phyloP scores from a whole-genome alignment of 2,888 invertebrate species.

The Trisateles emortualis region DNA sequence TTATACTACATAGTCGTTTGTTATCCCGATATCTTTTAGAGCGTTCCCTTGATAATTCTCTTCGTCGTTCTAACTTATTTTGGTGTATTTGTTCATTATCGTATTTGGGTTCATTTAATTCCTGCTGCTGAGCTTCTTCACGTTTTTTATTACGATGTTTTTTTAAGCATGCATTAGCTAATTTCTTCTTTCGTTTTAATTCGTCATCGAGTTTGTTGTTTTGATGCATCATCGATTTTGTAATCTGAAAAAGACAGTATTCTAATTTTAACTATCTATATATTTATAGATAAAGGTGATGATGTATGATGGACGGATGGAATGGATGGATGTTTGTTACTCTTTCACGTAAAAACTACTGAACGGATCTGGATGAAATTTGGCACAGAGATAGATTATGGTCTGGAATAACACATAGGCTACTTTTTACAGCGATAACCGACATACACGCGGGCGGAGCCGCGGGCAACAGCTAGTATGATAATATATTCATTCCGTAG shows the following conservation, averaged over 20 bases:
- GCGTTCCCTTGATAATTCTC: constrained; percentile 7
- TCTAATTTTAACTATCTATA: constrained; percentile 2
- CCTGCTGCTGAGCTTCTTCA: constrained; percentile 8
- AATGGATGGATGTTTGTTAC: too few relatives aligned
- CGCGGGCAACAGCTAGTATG: too few relatives aligned
- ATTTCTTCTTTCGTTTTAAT: constrained; percentile 7
- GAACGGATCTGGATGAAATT: too few relatives aligned
- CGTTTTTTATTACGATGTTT: constrained; percentile 6
- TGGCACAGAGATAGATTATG: too few relatives aligned
- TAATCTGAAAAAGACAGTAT: constrained; percentile 1
- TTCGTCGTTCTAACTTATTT: constrained; percentile 8
- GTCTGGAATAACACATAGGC: too few relatives aligned
- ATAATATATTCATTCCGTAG: too few relatives aligned
- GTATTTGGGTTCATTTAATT: constrained; percentile 8
- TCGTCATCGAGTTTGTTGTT: constrained; percentile 7
- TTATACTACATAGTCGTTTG: constrained; percentile 6
- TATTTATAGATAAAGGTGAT: too few relatives aligned
- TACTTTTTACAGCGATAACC: too few relatives aligned
- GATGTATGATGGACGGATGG: too few relatives aligned
- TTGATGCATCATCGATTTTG: constrained; percentile 7
- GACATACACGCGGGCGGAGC: too few relatives aligned
- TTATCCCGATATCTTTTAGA: constrained; percentile 8
- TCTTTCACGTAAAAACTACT: too few relatives aligned
- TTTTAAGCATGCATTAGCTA: constrained; percentile 8
- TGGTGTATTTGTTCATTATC: constrained; percentile 6